phyloP scores from a whole-genome alignment of 2,113 vertebrate species.

The Nanorana parkeri region DNA sequence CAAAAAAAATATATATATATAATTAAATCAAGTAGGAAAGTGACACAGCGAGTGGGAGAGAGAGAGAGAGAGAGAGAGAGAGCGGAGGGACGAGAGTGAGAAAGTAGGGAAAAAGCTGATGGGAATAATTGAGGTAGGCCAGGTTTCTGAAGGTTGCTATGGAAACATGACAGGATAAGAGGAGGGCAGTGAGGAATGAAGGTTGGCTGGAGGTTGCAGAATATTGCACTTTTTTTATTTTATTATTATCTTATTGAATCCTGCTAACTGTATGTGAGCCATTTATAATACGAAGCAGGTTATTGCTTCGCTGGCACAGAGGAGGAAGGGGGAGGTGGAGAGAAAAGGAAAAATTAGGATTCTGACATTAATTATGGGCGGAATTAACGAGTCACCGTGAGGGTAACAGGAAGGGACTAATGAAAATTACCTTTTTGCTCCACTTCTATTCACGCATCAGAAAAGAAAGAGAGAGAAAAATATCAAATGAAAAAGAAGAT shows the following conservation, averaged over 20 bases:
- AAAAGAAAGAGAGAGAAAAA: slow-evolving; percentile 91
- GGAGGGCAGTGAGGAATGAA: slow-evolving; percentile 45
- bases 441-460: slow-evolving; percentile 99
- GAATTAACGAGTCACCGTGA: slow-evolving; percentile 84
- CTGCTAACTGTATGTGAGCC: slow-evolving; percentile 19
- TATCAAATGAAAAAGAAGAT: slow-evolving; percentile 83
- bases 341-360: slow-evolving; percentile 69
- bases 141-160: slow-evolving; percentile 72
- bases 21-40: slow-evolving; percentile 53
- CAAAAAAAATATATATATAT: slow-evolving; percentile 56
- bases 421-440: slow-evolving; percentile 98
- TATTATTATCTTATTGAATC: slow-evolving; percentile 11
- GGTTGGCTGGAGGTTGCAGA: slow-evolving; percentile 36
- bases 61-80: slow-evolving; percentile 12
- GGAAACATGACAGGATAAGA: slow-evolving; percentile 69
- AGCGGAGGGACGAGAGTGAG: slow-evolving; percentile 55
- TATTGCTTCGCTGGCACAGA: slow-evolving; percentile 47
- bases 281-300: slow-evolving; percentile 3
- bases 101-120: slow-evolving; percentile 57
- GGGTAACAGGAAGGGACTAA: slow-evolving; percentile 83
- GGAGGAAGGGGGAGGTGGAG: slow-evolving; percentile 56
- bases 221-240: slow-evolving; percentile 32
- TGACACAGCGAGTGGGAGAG: slow-evolving; percentile 43
- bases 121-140: slow-evolving; percentile 65
- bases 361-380: slow-evolving; percentile 86